Base-by-base conservation (phyloP, 2,888 invertebrate species). In the Polylopha cassiicola region DNA sequence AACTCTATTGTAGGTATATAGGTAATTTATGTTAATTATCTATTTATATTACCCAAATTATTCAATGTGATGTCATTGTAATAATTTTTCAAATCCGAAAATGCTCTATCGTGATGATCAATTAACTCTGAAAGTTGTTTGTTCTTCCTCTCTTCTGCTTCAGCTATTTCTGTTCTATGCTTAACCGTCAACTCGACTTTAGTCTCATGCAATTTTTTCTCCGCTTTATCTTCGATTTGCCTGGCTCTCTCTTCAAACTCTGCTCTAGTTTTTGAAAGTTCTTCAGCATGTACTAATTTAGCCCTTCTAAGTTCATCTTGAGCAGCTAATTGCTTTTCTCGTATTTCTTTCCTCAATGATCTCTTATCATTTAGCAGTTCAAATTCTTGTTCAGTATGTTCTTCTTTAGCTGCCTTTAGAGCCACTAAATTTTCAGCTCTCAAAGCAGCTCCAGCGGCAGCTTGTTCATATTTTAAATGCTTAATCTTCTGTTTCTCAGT, bases 21-120 rank as follows among this genome's bases (percentile, higher is more conserved):
- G 2, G 1, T 3, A n/a, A 2, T 3, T n/a, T 4, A n/a, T 7
- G 2, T 3, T 20, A 20, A 4, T n/a, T 20, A 20, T 7, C 20
- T 2, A 8, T 2, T 20, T 20, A 1, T 9, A 30, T 57, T 47
- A 78, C 95, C 94, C 49, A 98, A 86, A 76, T 98, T 98, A 71
- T 97, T 97, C 7, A 96, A 82, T 0, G 96, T 96, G 34, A 98
- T 97, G 58, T 97, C 96, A 61, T 97, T 97, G 65, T 97, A 98
- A 77, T 97, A 98, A 72, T 93, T 94, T 71, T 97, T 97, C 80
- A 98, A 91, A 68, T 97, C 95, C 24, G 90, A 88, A 66, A 96
- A 95, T 0, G 95, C 92, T 53, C 89, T 89, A 47, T 95, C 95
- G 62, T 98, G 97, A 58, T 92, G 90, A 18, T 89, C 87, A 48